A percentile compares a stretch with the other conserved stretches of the same genome.
These are phyloP conservation scores for Aurelia sp. DNA, from an alignment of 30 jellyfish, hydroid and myxozoan species.

Conservation along the genomic window DNA sequence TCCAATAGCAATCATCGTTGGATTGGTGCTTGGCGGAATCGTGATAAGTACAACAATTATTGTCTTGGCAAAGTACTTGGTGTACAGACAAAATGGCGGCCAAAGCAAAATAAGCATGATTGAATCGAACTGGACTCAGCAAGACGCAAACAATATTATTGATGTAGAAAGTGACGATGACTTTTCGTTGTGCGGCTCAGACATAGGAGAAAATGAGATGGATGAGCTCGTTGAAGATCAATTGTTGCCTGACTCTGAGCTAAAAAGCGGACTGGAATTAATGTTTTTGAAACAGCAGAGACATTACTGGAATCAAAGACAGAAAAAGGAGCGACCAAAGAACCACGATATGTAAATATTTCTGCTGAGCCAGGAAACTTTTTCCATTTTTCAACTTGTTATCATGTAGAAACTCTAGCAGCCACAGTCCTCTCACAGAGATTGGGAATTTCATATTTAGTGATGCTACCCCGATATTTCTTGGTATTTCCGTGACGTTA, in stretches of 20 bases:
- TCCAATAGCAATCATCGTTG: conserved; percentile 85
- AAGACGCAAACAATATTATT: conserved; percentile 36
- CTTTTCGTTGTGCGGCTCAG: conserved; percentile 67
- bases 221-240: conserved; percentile 95
- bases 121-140: conserved; percentile 69
- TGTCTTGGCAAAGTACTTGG: conserved; percentile 66
- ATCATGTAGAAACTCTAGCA: too few relatives aligned
- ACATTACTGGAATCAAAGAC: conserved; percentile 91
- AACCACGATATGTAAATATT: conserved; percentile 42
- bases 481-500: too few relatives aligned
- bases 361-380: too few relatives aligned
- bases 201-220: conserved; percentile 74
- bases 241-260: conserved; percentile 87
- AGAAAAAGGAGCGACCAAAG: conserved; percentile 50
- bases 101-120: conserved; percentile 17
- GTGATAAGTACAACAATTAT: conserved; percentile 81
- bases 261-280: conserved; percentile 87
- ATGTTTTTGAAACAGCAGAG: conserved; percentile 89
- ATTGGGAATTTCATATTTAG: too few relatives aligned
- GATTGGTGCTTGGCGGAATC: conserved; percentile 87
- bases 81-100: conserved; percentile 28
- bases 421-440: too few relatives aligned
- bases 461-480: too few relatives aligned
- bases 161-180: conserved; percentile 67
- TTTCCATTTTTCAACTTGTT: too few relatives aligned